phyloP scores from a whole-genome alignment of 2,797 vertebrate species.

The Muraenolepis orangiensis region DNA sequence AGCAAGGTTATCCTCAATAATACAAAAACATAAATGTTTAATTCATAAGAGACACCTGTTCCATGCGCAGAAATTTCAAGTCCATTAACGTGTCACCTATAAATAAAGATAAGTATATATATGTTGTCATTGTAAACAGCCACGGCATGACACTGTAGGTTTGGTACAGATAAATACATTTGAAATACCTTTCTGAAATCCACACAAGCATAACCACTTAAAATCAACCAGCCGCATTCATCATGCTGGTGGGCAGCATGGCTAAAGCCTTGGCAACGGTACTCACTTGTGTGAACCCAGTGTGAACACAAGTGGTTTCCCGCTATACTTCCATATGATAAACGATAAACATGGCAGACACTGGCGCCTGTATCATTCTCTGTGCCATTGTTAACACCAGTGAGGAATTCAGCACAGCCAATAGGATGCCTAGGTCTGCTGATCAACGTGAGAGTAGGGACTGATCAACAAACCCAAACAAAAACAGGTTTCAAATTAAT shows the following conservation, averaged over 20 bases:
- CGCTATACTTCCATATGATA: constrained; percentile 30
- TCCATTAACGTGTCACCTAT: background rate
- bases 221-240: constrained; percentile 52
- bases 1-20: background rate
- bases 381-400: constrained; percentile 47
- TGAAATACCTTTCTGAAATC: constrained; percentile 45
- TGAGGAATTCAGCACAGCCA: constrained; percentile 54
- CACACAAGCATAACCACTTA: constrained; percentile 58
- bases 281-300: constrained; percentile 6
- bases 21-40: background rate
- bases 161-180: constrained; percentile 39
- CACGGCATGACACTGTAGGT: constrained; percentile 29
- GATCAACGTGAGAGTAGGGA: constrained; percentile 49
- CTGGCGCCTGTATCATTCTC: constrained; percentile 30
- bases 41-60: background rate
- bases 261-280: constrained; percentile 12
- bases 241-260: constrained; percentile 31
- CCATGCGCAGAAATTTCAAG: background rate
- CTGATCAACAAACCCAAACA: constrained; percentile 70
- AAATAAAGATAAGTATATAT: background rate
- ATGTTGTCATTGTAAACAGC: background rate
- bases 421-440: constrained; percentile 59
- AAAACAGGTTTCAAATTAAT: constrained; percentile 37
- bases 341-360: constrained; percentile 44
- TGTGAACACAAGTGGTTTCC: constrained; percentile 11